Base-by-base conservation (phyloP, 2,113 vertebrate species). In the Pionites leucogaster region DNA sequence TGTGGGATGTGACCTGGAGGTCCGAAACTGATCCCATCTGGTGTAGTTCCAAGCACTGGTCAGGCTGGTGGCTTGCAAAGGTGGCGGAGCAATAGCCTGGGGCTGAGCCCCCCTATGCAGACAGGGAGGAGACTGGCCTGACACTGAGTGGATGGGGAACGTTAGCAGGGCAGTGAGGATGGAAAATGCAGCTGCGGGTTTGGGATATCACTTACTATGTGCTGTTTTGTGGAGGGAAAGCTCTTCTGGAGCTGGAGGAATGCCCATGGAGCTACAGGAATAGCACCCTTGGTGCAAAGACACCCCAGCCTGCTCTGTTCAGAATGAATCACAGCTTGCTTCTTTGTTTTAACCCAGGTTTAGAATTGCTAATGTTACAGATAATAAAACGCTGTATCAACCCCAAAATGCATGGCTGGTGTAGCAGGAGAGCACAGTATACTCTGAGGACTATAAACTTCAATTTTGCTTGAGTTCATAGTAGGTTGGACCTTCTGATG, bases 1-100 rank as follows among this genome's bases (percentile, higher is more conserved):
- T 7, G 8, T 35, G 1, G 1, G 29, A 41, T 0, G 9, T 22
- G 39, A 47, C 57, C 17, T 2, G 1, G 44, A 11, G 47, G 17
- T 46, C 22, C 33, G 15, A 9, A 62, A 3, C 2, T 23, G 64
- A 28, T 10, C 13, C 31, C 6, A 1, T 11, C 31, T 12, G 27
- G 7, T 14, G 27, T 7, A 3, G 29, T 33, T 23, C 9, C 83
- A 13, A 52, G 44, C 13, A 13, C 44, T 10, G 53, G 25, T 7
- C 35, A 53, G 31, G 35, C 18, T 18, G 29, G 31, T 24, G 20
- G 41, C 82, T 33, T 5, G 3, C 27, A 4, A 27, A 37, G 44
- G 17, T 4, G 14, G 24, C 19, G 17, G 31, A 64, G 57, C 27
- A 25, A 39, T 3, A 39, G 49, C 62, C 12, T 16, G 63, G 69